phyloP scores from a whole-genome alignment of 2,888 invertebrate genomes.

The Electrophaes corylata region DNA sequence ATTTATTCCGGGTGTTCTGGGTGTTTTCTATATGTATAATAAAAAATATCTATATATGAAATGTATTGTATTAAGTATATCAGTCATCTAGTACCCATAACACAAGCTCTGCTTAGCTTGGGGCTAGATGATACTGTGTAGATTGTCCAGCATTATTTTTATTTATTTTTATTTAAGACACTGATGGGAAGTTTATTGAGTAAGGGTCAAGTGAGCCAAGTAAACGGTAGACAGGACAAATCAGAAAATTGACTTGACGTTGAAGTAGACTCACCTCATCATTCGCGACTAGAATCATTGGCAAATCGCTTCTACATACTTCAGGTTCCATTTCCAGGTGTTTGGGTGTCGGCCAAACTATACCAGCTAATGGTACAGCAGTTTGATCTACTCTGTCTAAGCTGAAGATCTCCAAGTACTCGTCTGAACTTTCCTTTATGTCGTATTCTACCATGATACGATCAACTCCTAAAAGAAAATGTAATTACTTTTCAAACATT shows the following conservation, averaged over 20 bases:
- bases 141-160: too few relatives aligned
- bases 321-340: slow-evolving; percentile 54
- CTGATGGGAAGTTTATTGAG: too few relatives aligned
- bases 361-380: slow-evolving; percentile 82
- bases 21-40: too few relatives aligned
- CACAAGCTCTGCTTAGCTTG: too few relatives aligned
- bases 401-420: slow-evolving; percentile 68
- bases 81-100: too few relatives aligned
- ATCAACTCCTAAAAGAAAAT: slow-evolving; percentile 72
- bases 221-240: neutral
- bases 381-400: slow-evolving; percentile 86
- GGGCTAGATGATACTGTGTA: too few relatives aligned
- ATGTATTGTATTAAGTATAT: too few relatives aligned
- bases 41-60: too few relatives aligned
- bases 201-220: neutral
- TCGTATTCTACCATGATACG: slow-evolving; percentile 85
- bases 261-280: slow-evolving; percentile 78
- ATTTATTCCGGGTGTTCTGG: too few relatives aligned
- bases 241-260: neutral
- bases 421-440: slow-evolving; percentile 70
- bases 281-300: slow-evolving; percentile 84
- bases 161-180: too few relatives aligned
- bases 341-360: slow-evolving; percentile 63
- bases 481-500: neutral
- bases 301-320: slow-evolving; percentile 53